These are phyloP conservation scores for Novumbra hubbsi DNA, from an alignment of 2,797 vertebrate species.

Conservation along the genomic window DNA sequence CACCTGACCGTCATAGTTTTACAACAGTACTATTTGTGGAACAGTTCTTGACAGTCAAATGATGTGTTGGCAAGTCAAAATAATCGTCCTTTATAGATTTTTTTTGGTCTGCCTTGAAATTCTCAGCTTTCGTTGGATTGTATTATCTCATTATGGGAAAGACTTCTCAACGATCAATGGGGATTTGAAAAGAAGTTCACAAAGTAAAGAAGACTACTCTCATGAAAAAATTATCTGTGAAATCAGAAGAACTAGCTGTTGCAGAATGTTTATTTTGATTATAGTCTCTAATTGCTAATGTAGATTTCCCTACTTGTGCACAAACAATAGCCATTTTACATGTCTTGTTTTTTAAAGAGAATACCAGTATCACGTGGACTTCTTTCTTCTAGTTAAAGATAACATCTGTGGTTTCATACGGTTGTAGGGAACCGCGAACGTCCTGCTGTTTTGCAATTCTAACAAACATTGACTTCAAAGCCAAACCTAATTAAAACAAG, in stretches of 20 bases:
- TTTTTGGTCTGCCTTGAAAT: not conserved
- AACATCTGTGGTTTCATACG: not conserved
- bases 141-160: constrained; percentile 63
- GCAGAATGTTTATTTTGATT: constrained; percentile 46
- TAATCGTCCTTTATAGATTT: constrained; percentile 9
- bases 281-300: constrained; percentile 30
- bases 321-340: constrained; percentile 6
- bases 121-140: constrained; percentile 38
- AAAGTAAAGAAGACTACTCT: constrained; percentile 48
- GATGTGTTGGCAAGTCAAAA: not conserved
- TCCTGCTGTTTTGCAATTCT: constrained; percentile 23
- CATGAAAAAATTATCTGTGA: constrained; percentile 47
- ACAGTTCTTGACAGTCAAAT: not conserved
- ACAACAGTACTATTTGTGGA: not conserved
- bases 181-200: constrained; percentile 49
- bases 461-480: constrained; percentile 18
- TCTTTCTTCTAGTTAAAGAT: not conserved
- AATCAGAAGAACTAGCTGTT: constrained; percentile 48
- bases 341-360: too few species aligned
- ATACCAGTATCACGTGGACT: not conserved
- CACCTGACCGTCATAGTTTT: too few species aligned
- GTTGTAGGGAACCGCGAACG: constrained; percentile 5
- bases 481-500: constrained; percentile 17
- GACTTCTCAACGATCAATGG: constrained; percentile 31
- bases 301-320: constrained; percentile 40